Percentiles rank a stretch among this genome's conserved stretches.
Evolutionary conservation across 1,140 invertebrate species (phyloP).

Genomic region (Trichonephila inaurata): DNA sequence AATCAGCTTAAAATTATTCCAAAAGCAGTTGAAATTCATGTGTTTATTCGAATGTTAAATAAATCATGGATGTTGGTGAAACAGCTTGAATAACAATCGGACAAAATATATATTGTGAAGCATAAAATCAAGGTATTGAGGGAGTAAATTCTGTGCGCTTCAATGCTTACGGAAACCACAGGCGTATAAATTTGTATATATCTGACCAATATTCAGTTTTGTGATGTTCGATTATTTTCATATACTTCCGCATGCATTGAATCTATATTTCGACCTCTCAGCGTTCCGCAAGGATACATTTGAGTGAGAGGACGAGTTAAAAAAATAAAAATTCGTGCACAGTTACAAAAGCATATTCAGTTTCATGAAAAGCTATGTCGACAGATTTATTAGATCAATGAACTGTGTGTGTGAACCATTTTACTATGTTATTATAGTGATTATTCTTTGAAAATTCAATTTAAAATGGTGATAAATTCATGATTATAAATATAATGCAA

Average conservation of each 20-base stretch:
- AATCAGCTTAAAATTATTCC: not conserved
- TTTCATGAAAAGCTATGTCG: no score
- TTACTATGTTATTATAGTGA: no score
- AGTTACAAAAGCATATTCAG: no score
- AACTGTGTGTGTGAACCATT: no score
- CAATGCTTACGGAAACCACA: not conserved
- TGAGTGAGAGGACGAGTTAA: not conserved
- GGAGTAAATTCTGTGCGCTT: not conserved
- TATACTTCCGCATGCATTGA: not conserved
- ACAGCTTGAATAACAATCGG: slow-evolving; percentile 5
- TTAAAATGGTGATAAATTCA: no score
- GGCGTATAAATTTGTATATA: not conserved
- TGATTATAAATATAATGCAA: no score
- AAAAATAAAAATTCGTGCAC: not conserved
- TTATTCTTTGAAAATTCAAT: no score
- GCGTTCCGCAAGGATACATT: not conserved
- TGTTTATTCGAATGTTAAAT: not conserved
- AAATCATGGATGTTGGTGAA: not conserved
- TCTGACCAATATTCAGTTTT: not conserved
- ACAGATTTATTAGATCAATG: no score
- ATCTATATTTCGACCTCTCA: not conserved
- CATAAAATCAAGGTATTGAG: not conserved
- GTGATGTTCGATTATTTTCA: not conserved
- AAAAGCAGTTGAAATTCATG: slow-evolving; percentile 1
- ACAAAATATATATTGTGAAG: not conserved